Evolutionary conservation across 2,888 invertebrate genomes (phyloP), one percentile per base, ranked within the genome.

Genomic region (Eupithecia subumbrata): DNA sequence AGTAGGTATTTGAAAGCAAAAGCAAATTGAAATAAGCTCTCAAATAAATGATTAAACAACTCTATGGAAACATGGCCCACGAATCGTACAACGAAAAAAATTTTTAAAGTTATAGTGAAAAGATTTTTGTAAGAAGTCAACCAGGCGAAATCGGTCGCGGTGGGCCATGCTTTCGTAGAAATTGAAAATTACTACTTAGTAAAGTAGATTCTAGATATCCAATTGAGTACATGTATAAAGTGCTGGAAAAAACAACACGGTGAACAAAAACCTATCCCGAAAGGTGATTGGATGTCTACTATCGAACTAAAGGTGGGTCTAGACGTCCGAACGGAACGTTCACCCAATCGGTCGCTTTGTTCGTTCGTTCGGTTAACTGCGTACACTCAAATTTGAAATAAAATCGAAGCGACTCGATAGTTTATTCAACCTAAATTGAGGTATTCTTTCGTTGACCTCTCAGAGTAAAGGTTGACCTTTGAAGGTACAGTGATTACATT

Each of bases 1-100:
- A 22, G 22, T 71, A 14, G 37, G 30, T 68, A 78, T 74, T 80
- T 75, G 74, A 81, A 79, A 87, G 87, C 86, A 86, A 77, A 89
- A 88, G 87, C 87, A 60, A 74, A 75, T 52, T 63, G n/a, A 1
- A 52, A 71, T 66, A 66, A 68, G n/a, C 71, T 71, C 18, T 60
- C n/a, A 72, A 67, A 43, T 30, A 63, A 74, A 63, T n/a, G 64
- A 34, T 64, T 64, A 0, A 34, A 64, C 18, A 22, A 14, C 8
- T 64, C 64, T 8, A 64, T 34, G 34, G 18, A 64, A 64, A 34
- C n/a, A 64, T 64, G 63, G 30, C 18, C 64, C 30, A 34, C 2
- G 1, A 60, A 60, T 14, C 25, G 25, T 56, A 22, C 22, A 14
- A 60, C 0, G 12, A 56, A 56, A 22, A 56, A 56, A 52, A n/a